Base-by-base conservation (phyloP, 2,888 invertebrate species). In the Lasioglossum calceatum region DNA sequence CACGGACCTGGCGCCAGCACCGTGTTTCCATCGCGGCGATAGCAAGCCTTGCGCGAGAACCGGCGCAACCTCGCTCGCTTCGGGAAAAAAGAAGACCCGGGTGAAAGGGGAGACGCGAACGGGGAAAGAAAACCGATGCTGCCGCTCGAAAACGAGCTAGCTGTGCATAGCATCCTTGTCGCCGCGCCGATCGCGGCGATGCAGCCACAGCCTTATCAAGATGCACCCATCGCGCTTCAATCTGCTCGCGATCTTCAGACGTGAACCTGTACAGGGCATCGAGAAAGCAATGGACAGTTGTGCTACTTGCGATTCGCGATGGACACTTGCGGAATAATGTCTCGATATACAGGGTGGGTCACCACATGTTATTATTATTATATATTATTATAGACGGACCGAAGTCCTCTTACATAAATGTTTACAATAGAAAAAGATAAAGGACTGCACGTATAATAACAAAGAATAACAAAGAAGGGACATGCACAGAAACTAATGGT, bases 1-100 rank as follows among this genome's bases (percentile, higher is more conserved):
- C 78, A 61, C 39, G 67, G 19, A 4, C 32, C 58, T 42, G 73
- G 77, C 74, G 82, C 76, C 77, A 47, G 27, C 23, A 27, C 47
- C 32, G 72, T 39, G 78, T 82, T 73, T 61, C 75, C 76, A 82
- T 78, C 61, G 23, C 16, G 54, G 61, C 61, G 73, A 85, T 64
- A 44, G 64, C 67, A 32, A 64, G 73, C 77, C 79, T 71, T 72
- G 79, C 27, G 61, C 10, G 70, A 77, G 50, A 75, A 80, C 74
- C 70, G 79, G 61, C 58, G 58, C 71, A 64, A 72, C 58, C 81
- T 73, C 64, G 77, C 19, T 58, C 58, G 58, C n/a, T n/a, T 16
- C 64, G 14, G 8, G 64, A 36, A 78, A 71, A 71, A 67, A n/a
- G 44, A 39, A 67, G 75, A 70, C 10, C 39, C 39, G 70, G 42